These are phyloP conservation scores for Osedax fenrisi DNA, from an alignment of 2,888 invertebrate species.

Conservation along the genomic window DNA sequence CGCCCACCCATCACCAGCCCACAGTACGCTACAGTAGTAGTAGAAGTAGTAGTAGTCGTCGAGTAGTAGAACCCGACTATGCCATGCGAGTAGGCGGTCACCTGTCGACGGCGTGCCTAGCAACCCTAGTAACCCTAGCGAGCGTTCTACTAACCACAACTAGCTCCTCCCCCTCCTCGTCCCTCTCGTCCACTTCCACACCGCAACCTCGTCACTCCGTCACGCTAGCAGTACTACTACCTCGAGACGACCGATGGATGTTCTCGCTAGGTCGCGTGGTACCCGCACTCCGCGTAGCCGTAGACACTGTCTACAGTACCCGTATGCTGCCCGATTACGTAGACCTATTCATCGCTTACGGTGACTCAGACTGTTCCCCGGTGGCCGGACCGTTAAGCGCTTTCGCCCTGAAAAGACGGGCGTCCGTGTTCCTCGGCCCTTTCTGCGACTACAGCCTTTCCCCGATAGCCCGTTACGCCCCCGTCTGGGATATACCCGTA, in stretches of 20 bases:
- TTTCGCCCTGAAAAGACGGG: conserved; percentile 38
- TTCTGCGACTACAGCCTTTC: conserved; percentile 61
- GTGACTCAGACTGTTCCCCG: conserved; percentile 35
- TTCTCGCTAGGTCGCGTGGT: conserved; percentile 33
- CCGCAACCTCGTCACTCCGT: no score
- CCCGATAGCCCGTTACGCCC: conserved; percentile 74
- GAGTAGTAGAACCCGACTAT: no score
- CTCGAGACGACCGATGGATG: conserved; percentile 29
- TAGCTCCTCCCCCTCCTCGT: not conserved
- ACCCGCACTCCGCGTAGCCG: conserved; percentile 32
- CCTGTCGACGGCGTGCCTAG: no score
- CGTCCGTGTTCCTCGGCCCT: conserved; percentile 44
- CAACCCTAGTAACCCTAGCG: no score
- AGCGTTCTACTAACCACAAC: no score
- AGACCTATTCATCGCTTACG: conserved; percentile 28
- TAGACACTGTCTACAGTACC: conserved; percentile 17
- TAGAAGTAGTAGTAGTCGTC: no score
- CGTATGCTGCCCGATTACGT: conserved; percentile 25
- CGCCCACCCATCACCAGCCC: no score
- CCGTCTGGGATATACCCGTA: conserved; percentile 80
- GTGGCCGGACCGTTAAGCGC: conserved; percentile 39
- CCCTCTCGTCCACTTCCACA: not conserved
- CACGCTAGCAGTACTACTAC: conserved; percentile 33
- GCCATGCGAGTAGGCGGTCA: no score
- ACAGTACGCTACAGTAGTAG: no score